phyloP scores from a whole-genome alignment of 64 coral and sea anemone genomes.

The Pachyseris speciosa region DNA sequence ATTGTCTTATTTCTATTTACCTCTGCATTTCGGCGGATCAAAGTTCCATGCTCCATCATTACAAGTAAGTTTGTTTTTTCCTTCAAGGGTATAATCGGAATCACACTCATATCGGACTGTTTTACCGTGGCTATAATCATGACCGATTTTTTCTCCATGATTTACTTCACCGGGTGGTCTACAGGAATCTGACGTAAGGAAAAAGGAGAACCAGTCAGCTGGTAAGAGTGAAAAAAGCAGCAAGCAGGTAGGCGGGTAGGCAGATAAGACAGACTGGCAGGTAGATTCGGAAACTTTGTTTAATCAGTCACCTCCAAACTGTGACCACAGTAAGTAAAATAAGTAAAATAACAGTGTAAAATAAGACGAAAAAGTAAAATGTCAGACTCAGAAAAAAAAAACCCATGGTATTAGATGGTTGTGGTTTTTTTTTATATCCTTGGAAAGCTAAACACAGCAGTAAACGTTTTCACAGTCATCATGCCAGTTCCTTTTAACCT shows the following conservation, averaged over 20 bases:
- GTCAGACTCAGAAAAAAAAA: no score
- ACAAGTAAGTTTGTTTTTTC: not conserved
- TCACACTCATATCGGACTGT: slow-evolving; percentile 14
- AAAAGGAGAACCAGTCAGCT: not conserved
- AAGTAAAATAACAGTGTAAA: not conserved
- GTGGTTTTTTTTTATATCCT: no score
- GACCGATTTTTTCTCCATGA: not conserved
- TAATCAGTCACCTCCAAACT: no score
- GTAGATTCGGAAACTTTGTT: no score
- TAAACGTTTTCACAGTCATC: no score
- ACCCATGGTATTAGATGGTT: no score
- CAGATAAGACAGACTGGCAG: no score
- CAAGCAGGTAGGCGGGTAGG: no score
- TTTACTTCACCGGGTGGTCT: not conserved
- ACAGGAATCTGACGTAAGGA: slow-evolving; percentile 12
- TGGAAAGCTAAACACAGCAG: no score
- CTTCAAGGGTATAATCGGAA: not conserved
- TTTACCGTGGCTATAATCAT: slow-evolving; percentile 30
- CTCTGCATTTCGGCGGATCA: slow-evolving; percentile 20
- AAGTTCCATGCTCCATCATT: slow-evolving; percentile 29
- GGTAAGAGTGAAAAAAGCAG: no score
- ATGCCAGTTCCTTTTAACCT: no score
- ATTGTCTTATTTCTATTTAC: not conserved
- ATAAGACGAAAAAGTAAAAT: no score
- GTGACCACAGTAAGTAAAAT: not conserved